Evolutionary conservation across 2,113 vertebrate species (phyloP).

Genomic region (Xiphias gladius): DNA sequence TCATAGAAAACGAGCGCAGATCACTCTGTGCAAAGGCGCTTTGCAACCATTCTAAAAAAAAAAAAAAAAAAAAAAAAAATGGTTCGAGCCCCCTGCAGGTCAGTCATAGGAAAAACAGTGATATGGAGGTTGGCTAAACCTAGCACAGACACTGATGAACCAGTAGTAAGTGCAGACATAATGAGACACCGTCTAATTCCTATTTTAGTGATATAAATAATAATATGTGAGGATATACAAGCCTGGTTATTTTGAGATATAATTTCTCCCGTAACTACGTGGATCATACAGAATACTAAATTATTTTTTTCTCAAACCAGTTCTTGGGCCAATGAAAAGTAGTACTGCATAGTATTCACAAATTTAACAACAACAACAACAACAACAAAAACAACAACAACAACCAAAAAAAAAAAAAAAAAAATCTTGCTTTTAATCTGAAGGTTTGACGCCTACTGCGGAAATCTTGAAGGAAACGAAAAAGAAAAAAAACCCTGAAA

Average conservation of each 20-base stretch:
- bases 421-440: not conserved
- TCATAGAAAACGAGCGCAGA: not conserved
- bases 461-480: not conserved
- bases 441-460: not conserved
- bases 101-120: not conserved
- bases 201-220: not conserved
- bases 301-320: too few relatives aligned
- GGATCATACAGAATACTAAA: too few relatives aligned
- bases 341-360: not conserved
- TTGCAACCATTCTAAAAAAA: not conserved
- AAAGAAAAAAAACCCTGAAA: too few relatives aligned
- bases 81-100: not conserved
- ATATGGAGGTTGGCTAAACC: too few relatives aligned
- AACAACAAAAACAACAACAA: too few relatives aligned
- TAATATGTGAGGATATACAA: not conserved
- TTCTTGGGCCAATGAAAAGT: too few relatives aligned
- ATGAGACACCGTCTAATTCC: not conserved
- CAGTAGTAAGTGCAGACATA: too few relatives aligned
- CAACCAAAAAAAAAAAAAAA: not conserved
- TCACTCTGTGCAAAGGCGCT: not conserved
- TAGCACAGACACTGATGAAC: not conserved
- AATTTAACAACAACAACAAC: not conserved
- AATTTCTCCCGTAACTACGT: not conserved
- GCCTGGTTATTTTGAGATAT: not conserved
- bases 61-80: not conserved